Base-by-base conservation (phyloP, 2,888 invertebrate genomes). In the Steinernema scapterisci region DNA sequence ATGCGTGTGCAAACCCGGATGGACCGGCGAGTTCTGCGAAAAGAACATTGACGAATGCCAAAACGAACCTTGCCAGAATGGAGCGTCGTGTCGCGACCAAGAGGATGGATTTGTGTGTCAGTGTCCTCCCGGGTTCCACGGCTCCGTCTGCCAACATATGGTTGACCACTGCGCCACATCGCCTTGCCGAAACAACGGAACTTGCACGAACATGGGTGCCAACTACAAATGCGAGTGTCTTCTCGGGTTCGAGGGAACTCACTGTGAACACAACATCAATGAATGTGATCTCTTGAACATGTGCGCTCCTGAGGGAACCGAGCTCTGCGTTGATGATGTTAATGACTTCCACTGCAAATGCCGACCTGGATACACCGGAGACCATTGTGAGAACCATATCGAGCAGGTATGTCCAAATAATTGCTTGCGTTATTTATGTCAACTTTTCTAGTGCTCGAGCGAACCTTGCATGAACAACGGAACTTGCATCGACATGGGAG, bases 101-200 rank as follows among this genome's bases (percentile, higher is more conserved):
- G 80, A 81, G 70, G 92, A 94, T 84, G 94, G 81, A 0, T 87
- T 79, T 77, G 72, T 91, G 44, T 97, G 96, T 87, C 92, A 92
- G 73, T 97, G 96, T 87, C 94, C 95, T 87, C 92, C 94, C n/a
- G 96, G 95, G 0, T 96, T 92, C 87, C 95, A 95, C 0, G 96
- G 96, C 54, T 94, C 94, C 88, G 92, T 92, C 83, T 88, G 88
- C 52, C 95, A 96, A 87, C 95, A 95, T 86, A 92, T 93, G 0
- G 93, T 95, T 76, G 95, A 97, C 87, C 94, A 95, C 84, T 97
- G 97, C 86, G 92, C 92, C 25, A 92, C 93, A 0, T 90, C 92
- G 78, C 88, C 88, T 0, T 87, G 87, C 75, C 79, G 76, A 5
- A 87, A 87, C 76, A 85, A 87, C 75, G 86, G 80, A 76, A 85